Evolutionary conservation across 2,888 invertebrate species (phyloP).

Genomic region (Cryptocephalus primarius): DNA sequence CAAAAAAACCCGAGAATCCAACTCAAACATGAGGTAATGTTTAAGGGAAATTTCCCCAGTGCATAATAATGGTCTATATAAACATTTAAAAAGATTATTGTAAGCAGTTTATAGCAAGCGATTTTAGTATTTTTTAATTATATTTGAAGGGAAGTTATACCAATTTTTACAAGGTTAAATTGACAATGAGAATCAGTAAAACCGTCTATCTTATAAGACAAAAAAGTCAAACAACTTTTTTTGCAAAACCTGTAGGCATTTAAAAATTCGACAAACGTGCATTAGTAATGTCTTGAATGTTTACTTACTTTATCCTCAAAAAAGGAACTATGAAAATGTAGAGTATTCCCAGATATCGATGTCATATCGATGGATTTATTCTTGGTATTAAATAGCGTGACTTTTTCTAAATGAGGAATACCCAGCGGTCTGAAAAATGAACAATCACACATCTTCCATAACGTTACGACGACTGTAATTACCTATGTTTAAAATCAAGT

Average conservation of each 20-base stretch:
- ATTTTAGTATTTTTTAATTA: not conserved
- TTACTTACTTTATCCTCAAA: constrained; percentile 80
- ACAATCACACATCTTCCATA: not conserved
- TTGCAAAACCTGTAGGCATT: too few species aligned
- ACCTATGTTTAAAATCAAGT: constrained; percentile 63
- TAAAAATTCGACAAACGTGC: too few species aligned
- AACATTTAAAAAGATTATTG: too few species aligned
- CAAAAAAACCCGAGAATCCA: too few species aligned
- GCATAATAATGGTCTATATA: too few species aligned
- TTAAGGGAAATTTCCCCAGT: too few species aligned
- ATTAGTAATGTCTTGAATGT: too few species aligned
- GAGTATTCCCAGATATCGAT: constrained; percentile 88
- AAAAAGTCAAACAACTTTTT: too few species aligned
- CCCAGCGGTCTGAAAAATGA: constrained; percentile 63
- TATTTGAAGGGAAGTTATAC: not conserved
- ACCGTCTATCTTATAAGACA: too few species aligned
- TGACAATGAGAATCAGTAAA: too few species aligned
- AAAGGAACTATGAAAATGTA: constrained; percentile 95
- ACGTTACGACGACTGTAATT: constrained; percentile 1
- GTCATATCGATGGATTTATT: constrained; percentile 84
- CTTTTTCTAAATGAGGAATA: constrained; percentile 73
- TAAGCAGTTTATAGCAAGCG: too few species aligned
- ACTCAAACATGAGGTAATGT: too few species aligned
- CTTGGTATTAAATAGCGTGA: constrained; percentile 76
- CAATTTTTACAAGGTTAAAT: not conserved